phyloP scores from a whole-genome alignment of 2,113 vertebrate species.

The Neoarius graeffei region DNA sequence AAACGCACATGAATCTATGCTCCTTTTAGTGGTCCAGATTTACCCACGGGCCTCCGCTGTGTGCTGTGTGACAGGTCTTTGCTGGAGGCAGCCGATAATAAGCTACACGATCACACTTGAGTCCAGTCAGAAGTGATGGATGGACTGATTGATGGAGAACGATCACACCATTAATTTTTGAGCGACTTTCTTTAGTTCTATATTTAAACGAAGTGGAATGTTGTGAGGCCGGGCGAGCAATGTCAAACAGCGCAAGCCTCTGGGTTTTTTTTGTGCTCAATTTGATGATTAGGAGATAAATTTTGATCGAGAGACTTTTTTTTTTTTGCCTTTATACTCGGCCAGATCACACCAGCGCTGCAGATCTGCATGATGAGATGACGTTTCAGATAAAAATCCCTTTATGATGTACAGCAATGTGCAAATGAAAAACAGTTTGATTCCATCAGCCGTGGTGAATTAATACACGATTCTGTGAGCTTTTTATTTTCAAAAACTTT shows the following conservation, averaged over 20 bases:
- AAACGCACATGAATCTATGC: slow-evolving; percentile 12
- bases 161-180: slow-evolving; percentile 71
- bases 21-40: not conserved
- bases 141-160: slow-evolving; percentile 75
- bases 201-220: slow-evolving; percentile 64
- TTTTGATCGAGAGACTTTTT: no score
- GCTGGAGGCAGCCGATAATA: slow-evolving; percentile 35
- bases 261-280: slow-evolving; percentile 10
- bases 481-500: not conserved
- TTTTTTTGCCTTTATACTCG: no score
- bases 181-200: slow-evolving; percentile 63
- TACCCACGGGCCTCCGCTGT: not conserved
- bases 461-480: not conserved
- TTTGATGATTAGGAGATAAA: slow-evolving; percentile 11
- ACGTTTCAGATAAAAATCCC: not conserved
- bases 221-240: slow-evolving; percentile 50
- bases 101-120: slow-evolving; percentile 37
- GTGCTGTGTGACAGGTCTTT: slow-evolving; percentile 14
- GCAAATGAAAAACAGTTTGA: not conserved
- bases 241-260: not conserved
- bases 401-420: not conserved
- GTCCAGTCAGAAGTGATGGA: slow-evolving; percentile 70
- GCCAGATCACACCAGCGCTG: not conserved
- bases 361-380: not conserved
- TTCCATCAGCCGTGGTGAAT: not conserved